Conservation (phyloP, 2,113 vertebrate genomes). For the Trichomycterus rosablanca region DNA sequence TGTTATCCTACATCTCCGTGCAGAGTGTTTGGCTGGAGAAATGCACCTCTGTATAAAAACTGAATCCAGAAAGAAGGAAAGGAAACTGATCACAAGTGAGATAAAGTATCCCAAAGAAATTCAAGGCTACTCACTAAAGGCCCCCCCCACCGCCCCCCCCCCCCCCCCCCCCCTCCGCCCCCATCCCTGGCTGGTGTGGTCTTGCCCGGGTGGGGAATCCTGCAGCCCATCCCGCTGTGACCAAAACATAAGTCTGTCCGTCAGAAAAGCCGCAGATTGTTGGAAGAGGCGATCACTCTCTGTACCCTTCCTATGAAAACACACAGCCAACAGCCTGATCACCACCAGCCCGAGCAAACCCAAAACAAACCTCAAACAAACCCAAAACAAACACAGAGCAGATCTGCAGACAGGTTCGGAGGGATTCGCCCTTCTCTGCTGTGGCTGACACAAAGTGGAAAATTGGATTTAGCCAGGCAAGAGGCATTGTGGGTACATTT, state of each 20-base stretch:
- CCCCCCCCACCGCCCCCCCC: too few relatives aligned
- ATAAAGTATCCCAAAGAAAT: neutral
- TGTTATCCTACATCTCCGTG: too few relatives aligned
- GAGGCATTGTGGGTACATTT: neutral
- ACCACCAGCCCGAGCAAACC: constrained; percentile 1
- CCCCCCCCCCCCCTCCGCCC: too few relatives aligned
- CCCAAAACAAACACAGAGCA: neutral
- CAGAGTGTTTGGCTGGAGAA: too few relatives aligned
- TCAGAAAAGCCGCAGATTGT: neutral
- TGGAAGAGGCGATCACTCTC: neutral
- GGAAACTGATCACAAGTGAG: too few relatives aligned
- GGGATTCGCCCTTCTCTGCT: neutral
- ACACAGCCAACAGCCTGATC: constrained; percentile 3
- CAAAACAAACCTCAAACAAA: too few relatives aligned
- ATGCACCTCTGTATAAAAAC: too few relatives aligned
- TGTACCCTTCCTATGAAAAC: neutral
- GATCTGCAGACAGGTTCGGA: neutral
- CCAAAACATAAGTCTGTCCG: constrained; percentile 5
- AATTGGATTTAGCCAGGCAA: neutral
- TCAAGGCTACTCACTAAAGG: neutral
- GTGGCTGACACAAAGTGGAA: neutral
- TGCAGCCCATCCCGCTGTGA: neutral
- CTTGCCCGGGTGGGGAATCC: neutral
- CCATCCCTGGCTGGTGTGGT: neutral
- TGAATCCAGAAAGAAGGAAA: too few relatives aligned